Conservation (phyloP, 2,888 invertebrate species). For the Apocheima hispidaria region DNA sequence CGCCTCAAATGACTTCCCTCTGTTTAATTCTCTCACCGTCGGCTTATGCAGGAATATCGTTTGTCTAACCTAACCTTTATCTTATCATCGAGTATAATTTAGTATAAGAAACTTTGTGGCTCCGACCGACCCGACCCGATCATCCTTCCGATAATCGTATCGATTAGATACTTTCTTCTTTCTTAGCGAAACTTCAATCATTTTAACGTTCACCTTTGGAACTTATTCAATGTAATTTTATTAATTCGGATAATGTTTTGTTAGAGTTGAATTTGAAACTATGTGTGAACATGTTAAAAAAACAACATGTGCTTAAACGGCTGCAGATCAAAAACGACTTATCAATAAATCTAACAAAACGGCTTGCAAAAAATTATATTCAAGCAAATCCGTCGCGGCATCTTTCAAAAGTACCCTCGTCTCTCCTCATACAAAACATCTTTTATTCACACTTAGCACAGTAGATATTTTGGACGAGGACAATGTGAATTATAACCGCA, state of each 20-base stretch:
- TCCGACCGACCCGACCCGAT: constrained; percentile 63
- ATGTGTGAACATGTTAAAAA: constrained; percentile 37
- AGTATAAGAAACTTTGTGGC: constrained; percentile 59
- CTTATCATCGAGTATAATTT: constrained; percentile 67
- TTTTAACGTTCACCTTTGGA: constrained; percentile 46
- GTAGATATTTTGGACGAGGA: constrained; percentile 67
- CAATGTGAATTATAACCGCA: constrained; percentile 77
- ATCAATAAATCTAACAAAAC: constrained; percentile 60
- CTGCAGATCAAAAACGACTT: constrained; percentile 40
- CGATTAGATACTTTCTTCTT: constrained; percentile 69
- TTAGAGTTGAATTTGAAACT: constrained; percentile 17
- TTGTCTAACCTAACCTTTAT: constrained; percentile 53
- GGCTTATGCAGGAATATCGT: constrained; percentile 34
- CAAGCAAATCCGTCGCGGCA: constrained; percentile 58
- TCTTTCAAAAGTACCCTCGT: constrained; percentile 63
- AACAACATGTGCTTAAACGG: constrained; percentile 41
- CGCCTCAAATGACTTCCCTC: constrained; percentile 21
- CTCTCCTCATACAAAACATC: constrained; percentile 54
- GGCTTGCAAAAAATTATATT: constrained; percentile 56
- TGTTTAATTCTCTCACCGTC: constrained; percentile 29
- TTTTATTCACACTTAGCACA: constrained; percentile 79
- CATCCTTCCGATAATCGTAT: constrained; percentile 69
- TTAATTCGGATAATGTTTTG: constrained; percentile 19
- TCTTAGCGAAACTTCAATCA: constrained; percentile 51
- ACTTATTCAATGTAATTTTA: constrained; percentile 41